Evolutionary conservation across 2,113 vertebrate genomes (phyloP).

Genomic region (Talpa occidentalis): DNA sequence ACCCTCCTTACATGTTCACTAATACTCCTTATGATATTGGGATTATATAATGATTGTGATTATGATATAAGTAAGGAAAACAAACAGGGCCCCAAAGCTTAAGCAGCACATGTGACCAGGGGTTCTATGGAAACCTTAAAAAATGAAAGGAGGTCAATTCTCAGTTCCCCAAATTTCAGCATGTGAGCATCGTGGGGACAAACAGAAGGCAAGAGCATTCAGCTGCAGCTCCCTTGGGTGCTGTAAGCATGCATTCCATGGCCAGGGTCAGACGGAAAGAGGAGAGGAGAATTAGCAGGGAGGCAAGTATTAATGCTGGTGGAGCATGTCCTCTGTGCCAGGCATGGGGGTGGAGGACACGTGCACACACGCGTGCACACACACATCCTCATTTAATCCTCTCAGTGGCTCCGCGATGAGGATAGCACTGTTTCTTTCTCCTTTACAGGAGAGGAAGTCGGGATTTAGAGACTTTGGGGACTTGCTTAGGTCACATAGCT

Average conservation of each 20-base stretch:
- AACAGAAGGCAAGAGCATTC: too few species aligned
- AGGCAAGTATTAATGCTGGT: neutral
- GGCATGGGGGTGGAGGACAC: neutral
- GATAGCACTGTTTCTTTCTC: neutral
- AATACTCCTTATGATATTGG: too few species aligned
- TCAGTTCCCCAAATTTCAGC: neutral
- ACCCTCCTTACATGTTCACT: fast-evolving
- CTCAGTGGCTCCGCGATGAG: neutral
- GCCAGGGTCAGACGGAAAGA: neutral
- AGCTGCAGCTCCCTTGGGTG: neutral
- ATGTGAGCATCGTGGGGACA: fast-evolving
- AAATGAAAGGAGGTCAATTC: neutral
- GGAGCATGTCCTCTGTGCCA: neutral
- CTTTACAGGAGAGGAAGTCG: neutral
- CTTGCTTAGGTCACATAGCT: neutral
- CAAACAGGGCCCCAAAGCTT: neutral
- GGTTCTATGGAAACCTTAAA: neutral
- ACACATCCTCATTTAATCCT: neutral
- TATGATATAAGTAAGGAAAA: neutral
- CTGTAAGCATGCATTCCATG: fast-evolving
- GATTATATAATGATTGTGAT: neutral
- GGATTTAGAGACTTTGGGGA: neutral
- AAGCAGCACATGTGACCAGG: neutral
- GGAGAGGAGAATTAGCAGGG: neutral
- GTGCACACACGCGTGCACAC: too few species aligned